These are phyloP conservation scores for Emmelina monodactyla DNA, from an alignment of 2,888 invertebrate species.

Conservation along the genomic window DNA sequence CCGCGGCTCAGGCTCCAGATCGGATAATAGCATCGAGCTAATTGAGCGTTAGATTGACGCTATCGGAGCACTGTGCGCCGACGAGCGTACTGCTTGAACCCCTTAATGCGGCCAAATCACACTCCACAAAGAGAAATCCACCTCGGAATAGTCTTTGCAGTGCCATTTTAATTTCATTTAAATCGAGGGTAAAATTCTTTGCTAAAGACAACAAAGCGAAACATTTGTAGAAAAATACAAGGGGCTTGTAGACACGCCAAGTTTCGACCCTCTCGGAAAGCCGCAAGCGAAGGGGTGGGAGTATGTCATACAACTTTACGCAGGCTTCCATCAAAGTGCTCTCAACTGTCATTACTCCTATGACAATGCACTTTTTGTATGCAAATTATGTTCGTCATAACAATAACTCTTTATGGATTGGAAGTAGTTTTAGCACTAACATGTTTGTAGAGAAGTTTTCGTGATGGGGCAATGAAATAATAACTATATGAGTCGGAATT, in stretches of 20 bases:
- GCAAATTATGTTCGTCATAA: slow-evolving; percentile 14
- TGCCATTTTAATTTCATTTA: too few relatives aligned
- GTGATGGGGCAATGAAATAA: too few relatives aligned
- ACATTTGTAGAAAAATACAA: slow-evolving; percentile 25
- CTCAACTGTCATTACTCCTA: slow-evolving; percentile 36
- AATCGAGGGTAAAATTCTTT: slow-evolving; percentile 25
- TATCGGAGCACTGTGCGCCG: slow-evolving; percentile 29
- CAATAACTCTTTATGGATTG: too few relatives aligned
- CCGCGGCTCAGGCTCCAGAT: slow-evolving; percentile 50
- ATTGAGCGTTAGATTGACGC: slow-evolving; percentile 66
- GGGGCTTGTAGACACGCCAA: slow-evolving; percentile 45
- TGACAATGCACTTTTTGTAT: slow-evolving; percentile 20
- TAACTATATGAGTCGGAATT: too few relatives aligned
- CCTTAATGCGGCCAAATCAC: slow-evolving; percentile 38
- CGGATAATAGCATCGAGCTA: slow-evolving; percentile 63
- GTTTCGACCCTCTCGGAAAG: too few relatives aligned
- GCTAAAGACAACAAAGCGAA: slow-evolving; percentile 7
- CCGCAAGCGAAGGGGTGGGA: too few relatives aligned
- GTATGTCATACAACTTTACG: slow-evolving; percentile 27
- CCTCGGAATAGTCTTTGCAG: background rate
- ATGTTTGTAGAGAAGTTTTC: too few relatives aligned
- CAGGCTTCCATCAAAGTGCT: slow-evolving; percentile 41
- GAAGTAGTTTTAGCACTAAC: too few relatives aligned
- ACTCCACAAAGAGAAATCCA: slow-evolving; percentile 25
- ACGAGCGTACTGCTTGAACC: too few relatives aligned